Conservation (phyloP, 1,140 invertebrate species). For the Neomicropteryx cornuta region DNA sequence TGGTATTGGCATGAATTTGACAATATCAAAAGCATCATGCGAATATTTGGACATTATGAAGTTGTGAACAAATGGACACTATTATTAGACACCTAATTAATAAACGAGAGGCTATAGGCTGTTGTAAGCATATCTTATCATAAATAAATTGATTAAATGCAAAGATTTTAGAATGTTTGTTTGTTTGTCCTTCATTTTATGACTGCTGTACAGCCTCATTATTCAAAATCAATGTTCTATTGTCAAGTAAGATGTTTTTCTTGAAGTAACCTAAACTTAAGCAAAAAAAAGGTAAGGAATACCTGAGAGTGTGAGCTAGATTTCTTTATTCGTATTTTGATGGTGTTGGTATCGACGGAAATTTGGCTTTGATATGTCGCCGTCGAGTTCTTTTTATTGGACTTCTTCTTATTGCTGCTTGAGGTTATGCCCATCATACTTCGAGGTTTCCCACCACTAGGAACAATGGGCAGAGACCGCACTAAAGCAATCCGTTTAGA, state of each 20-base stretch:
- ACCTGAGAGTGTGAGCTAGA: no score
- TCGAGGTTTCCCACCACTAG: slow-evolving; percentile 37
- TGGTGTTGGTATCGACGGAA: slow-evolving; percentile 31
- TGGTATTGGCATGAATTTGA: no score
- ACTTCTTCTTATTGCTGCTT: slow-evolving; percentile 36
- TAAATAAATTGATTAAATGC: no score
- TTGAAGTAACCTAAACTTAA: no score
- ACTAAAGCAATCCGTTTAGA: slow-evolving; percentile 26
- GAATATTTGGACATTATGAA: neutral
- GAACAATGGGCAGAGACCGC: slow-evolving; percentile 30
- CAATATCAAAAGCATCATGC: neutral
- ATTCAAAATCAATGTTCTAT: no score
- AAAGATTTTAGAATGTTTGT: no score
- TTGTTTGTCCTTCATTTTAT: no score
- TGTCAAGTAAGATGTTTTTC: no score
- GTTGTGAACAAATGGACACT: neutral
- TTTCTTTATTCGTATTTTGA: slow-evolving; percentile 40
- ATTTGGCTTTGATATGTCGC: slow-evolving; percentile 39
- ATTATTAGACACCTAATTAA: neutral
- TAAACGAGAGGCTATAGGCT: no score
- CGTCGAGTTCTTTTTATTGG: slow-evolving; percentile 30
- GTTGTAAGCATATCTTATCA: no score
- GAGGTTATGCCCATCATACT: slow-evolving; percentile 36
- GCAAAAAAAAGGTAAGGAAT: no score
- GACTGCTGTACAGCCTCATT: no score